These are phyloP conservation scores for Chiloscyllium plagiosum DNA, from an alignment of 2,113 vertebrate genomes.

Conservation along the genomic window DNA sequence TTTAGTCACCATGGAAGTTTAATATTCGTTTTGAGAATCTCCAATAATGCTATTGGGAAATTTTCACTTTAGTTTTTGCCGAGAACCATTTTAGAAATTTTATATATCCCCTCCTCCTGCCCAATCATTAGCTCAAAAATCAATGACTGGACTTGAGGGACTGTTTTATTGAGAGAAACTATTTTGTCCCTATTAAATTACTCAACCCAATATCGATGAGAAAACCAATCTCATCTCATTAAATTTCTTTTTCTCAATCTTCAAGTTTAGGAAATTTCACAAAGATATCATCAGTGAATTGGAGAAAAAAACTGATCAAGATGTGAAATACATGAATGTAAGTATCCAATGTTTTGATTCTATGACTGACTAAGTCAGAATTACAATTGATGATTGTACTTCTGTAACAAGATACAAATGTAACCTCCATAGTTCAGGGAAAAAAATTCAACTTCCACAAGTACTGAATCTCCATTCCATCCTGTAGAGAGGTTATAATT, in stretches of 20 bases:
- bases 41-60: not conserved
- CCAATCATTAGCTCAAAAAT: not conserved
- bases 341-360: constrained; percentile 48
- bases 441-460: not conserved
- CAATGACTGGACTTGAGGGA: not conserved
- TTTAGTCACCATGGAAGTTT: not conserved
- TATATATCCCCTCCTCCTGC: not conserved
- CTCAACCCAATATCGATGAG: no score
- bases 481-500: not conserved
- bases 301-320: constrained; percentile 92
- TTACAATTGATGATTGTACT: not conserved
- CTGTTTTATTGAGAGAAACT: not conserved
- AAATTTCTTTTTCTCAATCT: constrained; percentile 43
- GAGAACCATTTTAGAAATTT: not conserved
- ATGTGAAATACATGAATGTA: constrained; percentile 95
- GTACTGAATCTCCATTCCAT: not conserved
- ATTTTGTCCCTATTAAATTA: not conserved
- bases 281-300: constrained; percentile 82
- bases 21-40: not conserved
- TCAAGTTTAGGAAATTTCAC: constrained; percentile 86
- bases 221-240: not conserved
- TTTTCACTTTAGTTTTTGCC: not conserved
- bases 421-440: not conserved
- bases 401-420: not conserved
- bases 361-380: not conserved